Evolutionary conservation across 2,888 invertebrate species (phyloP).

Genomic region (Trissolcus brochymenae): DNA sequence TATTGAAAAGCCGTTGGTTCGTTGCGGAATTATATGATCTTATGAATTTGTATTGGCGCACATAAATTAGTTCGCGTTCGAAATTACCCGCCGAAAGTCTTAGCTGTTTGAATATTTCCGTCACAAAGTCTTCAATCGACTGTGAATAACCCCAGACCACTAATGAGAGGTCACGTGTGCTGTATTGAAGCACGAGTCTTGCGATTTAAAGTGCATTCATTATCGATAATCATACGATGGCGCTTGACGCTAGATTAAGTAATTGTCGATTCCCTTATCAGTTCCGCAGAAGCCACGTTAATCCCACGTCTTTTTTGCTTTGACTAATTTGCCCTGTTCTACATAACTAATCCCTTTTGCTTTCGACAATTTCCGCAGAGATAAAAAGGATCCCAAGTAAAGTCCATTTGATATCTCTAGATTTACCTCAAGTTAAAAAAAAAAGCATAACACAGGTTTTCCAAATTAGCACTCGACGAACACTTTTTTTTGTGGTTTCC

Average conservation of each 20-base stretch:
- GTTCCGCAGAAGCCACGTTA: slow-evolving; percentile 54
- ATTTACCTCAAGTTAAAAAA: slow-evolving; percentile 14
- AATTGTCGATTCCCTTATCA: slow-evolving; percentile 68
- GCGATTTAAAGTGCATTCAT: slow-evolving; percentile 62
- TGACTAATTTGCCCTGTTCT: slow-evolving; percentile 43
- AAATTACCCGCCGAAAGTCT: not conserved
- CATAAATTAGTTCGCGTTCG: too few relatives aligned
- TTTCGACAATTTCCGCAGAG: slow-evolving; percentile 31
- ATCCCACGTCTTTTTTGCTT: slow-evolving; percentile 43
- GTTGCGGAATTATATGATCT: too few relatives aligned
- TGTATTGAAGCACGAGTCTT: slow-evolving; percentile 48
- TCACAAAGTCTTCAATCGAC: slow-evolving; percentile 33
- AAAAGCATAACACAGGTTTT: not conserved
- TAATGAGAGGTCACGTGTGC: slow-evolving; percentile 56
- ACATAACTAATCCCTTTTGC: slow-evolving; percentile 49
- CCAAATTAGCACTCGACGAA: too few relatives aligned
- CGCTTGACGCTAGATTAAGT: slow-evolving; percentile 66
- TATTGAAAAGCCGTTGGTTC: too few relatives aligned
- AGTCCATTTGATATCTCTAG: slow-evolving; percentile 26
- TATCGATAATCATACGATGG: slow-evolving; percentile 67
- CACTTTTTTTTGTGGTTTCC: not conserved
- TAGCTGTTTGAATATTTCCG: slow-evolving; percentile 26
- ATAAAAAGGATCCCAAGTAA: slow-evolving; percentile 48
- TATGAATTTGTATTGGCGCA: too few relatives aligned
- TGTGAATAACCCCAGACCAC: slow-evolving; percentile 57